Evolutionary conservation across 2,888 invertebrate genomes (phyloP).

Genomic region (Lottia gigantea): DNA sequence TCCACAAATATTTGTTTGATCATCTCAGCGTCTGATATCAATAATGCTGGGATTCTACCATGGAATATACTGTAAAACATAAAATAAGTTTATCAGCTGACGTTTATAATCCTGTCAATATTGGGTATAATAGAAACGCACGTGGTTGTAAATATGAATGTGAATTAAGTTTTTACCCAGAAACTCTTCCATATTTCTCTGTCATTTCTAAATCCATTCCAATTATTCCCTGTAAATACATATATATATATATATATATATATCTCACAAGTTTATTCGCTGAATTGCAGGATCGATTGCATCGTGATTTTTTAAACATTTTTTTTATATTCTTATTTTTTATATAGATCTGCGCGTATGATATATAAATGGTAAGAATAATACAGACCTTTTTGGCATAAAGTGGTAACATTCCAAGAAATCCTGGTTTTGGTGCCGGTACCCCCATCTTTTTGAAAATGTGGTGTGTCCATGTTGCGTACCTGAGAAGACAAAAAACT

Average conservation of each 20-base stretch:
- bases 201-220: slow-evolving; percentile 27
- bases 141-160: too few relatives aligned
- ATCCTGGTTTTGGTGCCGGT: slow-evolving; percentile 28
- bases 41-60: slow-evolving; percentile 31
- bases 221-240: slow-evolving; percentile 25
- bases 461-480: slow-evolving; percentile 35
- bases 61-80: slow-evolving; percentile 27
- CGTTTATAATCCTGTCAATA: too few relatives aligned
- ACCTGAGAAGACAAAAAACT: slow-evolving; percentile 24
- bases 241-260: too few relatives aligned
- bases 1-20: slow-evolving; percentile 37
- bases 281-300: too few relatives aligned
- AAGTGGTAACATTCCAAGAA: slow-evolving; percentile 30
- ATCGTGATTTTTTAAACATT: too few relatives aligned
- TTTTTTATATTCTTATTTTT: too few relatives aligned
- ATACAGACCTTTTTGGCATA: slow-evolving; percentile 20
- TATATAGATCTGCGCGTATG: too few relatives aligned
- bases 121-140: too few relatives aligned
- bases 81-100: too few relatives aligned
- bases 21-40: slow-evolving; percentile 39
- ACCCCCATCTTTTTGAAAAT: slow-evolving; percentile 32
- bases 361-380: too few relatives aligned
- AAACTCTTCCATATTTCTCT: slow-evolving; percentile 32
- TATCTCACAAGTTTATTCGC: too few relatives aligned
- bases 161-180: slow-evolving; percentile 19